These are phyloP conservation scores for Syngnathus scovelli DNA, from an alignment of 2,113 vertebrate species.

Conservation along the genomic window DNA sequence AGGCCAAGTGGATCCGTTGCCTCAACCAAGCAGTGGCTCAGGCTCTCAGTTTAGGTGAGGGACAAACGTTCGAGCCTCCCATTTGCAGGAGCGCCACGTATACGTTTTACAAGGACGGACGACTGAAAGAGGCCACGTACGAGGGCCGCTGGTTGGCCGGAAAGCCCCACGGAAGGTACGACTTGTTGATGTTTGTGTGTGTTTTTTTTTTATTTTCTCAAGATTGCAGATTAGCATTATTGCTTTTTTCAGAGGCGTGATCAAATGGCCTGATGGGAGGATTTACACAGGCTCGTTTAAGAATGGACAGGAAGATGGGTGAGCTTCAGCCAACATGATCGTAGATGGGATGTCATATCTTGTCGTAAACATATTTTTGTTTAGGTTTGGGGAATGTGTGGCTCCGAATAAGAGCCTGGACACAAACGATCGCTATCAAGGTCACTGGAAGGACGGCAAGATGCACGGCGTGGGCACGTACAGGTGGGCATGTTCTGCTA, in stretches of 20 bases:
- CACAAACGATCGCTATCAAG: no score
- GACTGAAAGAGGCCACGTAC: conserved; percentile 87
- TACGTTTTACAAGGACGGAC: conserved; percentile 91
- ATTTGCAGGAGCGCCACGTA: conserved; percentile 87
- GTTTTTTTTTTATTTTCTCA: not conserved
- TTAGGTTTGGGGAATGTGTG: conserved; percentile 84
- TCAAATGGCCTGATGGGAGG: conserved; percentile 92
- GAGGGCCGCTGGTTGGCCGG: conserved; percentile 88
- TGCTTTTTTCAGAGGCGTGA: conserved; percentile 73
- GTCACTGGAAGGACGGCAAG: no score
- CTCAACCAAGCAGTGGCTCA: conserved; percentile 94
- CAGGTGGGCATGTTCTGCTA: no score
- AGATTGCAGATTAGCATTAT: not conserved
- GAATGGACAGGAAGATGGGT: conserved; percentile 94
- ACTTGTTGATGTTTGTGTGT: not conserved
- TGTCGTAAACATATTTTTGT: not conserved
- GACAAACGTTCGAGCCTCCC: conserved; percentile 82
- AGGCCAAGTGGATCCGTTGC: conserved; percentile 91
- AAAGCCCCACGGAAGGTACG: conserved; percentile 90
- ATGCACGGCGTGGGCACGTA: no score
- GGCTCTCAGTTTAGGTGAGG: conserved; percentile 67
- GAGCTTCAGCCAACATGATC: not conserved
- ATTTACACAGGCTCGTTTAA: conserved; percentile 88
- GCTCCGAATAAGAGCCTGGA: conserved; percentile 80
- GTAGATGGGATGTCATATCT: no score